Percentiles rank a stretch among this genome's conserved stretches.
Evolutionary conservation across 2,888 invertebrate species (phyloP).

Genomic region (Apodemia duryi): DNA sequence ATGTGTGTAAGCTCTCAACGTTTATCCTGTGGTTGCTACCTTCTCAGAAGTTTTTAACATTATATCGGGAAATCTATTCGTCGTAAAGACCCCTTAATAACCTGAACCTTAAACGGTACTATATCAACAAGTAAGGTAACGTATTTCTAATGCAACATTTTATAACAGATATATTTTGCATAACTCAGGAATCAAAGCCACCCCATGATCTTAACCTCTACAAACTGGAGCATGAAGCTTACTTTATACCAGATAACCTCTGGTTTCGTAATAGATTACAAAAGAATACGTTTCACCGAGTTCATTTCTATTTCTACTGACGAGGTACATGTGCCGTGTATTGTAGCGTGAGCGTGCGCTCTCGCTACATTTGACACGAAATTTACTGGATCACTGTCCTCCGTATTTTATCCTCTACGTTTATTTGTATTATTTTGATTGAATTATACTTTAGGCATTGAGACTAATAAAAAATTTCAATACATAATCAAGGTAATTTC

Average conservation of each 20-base stretch:
- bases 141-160: too few species aligned
- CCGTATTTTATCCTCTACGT: constrained; percentile 1
- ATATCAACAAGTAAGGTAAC: too few species aligned
- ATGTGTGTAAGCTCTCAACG: too few species aligned
- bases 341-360: constrained; percentile 10
- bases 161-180: too few species aligned
- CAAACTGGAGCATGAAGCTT: neutral
- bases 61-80: too few species aligned
- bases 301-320: constrained; percentile 5
- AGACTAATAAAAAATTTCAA: too few species aligned
- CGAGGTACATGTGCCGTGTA: constrained; percentile 3
- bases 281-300: neutral
- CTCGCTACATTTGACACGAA: constrained; percentile 16
- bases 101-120: too few species aligned
- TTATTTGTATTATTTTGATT: neutral
- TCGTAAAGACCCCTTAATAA: too few species aligned
- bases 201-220: neutral
- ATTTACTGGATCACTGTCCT: constrained; percentile 16
- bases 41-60: too few species aligned
- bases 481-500: too few species aligned
- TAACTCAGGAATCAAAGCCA: too few species aligned
- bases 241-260: neutral
- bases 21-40: too few species aligned
- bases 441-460: neutral
- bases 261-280: neutral